A percentile compares a stretch with the other conserved stretches of the same genome.
phyloP scores from a whole-genome alignment of 2,113 vertebrate species.

The Dromas ardeola region DNA sequence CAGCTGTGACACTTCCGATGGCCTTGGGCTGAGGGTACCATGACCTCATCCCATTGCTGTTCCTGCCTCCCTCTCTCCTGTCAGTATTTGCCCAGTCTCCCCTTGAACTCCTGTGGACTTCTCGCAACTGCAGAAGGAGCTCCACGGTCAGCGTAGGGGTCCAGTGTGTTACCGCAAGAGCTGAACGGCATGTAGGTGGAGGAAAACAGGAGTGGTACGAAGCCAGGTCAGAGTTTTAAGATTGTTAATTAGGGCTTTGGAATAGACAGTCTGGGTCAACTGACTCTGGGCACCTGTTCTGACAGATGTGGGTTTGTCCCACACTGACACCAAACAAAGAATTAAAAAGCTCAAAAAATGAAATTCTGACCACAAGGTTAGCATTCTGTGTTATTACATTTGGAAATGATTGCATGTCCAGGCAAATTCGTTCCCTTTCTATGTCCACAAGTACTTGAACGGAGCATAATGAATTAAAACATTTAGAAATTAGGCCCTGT shows the following conservation, averaged over 20 bases:
- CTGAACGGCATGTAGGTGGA: background rate
- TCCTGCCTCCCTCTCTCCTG: background rate
- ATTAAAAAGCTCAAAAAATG: background rate
- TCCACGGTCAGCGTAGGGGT: rapidly evolving
- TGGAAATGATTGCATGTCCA: slow-evolving; percentile 21
- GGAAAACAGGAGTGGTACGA: background rate
- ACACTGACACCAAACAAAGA: background rate
- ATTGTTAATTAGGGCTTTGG: slow-evolving; percentile 19
- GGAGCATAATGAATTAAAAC: background rate
- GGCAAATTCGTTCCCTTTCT: slow-evolving; percentile 1
- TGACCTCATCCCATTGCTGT: background rate
- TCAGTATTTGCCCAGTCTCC: background rate
- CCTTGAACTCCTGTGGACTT: background rate
- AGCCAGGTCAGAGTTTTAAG: background rate
- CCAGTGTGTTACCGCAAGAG: background rate
- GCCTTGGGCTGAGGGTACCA: background rate
- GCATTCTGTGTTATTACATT: background rate
- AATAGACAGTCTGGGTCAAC: slow-evolving; percentile 35
- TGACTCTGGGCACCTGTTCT: background rate
- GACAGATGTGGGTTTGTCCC: slow-evolving; percentile 11
- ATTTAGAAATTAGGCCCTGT: background rate
- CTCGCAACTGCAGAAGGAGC: background rate
- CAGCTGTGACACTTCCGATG: background rate
- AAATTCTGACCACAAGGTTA: slow-evolving; percentile 13
- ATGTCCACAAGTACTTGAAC: background rate